These are phyloP conservation scores for Cryptocephalus moraei DNA, from an alignment of 2,888 invertebrate genomes.

Conservation along the genomic window DNA sequence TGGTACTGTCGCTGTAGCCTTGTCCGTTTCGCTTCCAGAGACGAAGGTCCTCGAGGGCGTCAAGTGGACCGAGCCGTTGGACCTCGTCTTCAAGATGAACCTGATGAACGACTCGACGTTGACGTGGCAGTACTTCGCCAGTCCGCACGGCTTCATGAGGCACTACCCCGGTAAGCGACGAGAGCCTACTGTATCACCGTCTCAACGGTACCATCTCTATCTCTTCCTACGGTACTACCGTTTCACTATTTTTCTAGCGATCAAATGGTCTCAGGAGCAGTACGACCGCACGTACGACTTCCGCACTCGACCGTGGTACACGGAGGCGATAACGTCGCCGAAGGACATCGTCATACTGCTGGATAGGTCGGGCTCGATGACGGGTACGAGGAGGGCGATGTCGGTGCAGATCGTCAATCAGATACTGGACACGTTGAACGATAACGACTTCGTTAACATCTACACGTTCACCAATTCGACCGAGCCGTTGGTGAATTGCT, in stretches of 20 bases:
- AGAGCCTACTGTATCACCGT: no score
- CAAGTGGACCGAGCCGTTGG: conserved; percentile 89
- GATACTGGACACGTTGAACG: conserved; percentile 90
- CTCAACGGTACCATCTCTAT: no score
- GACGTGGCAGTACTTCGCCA: conserved; percentile 97
- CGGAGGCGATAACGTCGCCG: conserved; percentile 94
- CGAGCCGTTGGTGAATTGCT: conserved; percentile 77
- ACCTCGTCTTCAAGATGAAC: conserved; percentile 80
- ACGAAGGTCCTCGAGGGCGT: conserved; percentile 80
- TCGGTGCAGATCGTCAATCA: conserved; percentile 80
- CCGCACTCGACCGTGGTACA: conserved; percentile 90
- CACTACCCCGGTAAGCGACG: conserved; percentile 76
- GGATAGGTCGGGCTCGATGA: conserved; percentile 59
- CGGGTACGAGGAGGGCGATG: conserved; percentile 57
- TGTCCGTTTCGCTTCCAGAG: conserved; percentile 42
- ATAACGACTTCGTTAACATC: conserved; percentile 97
- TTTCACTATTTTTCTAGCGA: conserved; percentile 42
- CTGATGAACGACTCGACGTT: conserved; percentile 76
- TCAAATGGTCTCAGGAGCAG: conserved; percentile 51
- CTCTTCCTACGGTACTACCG: no score
- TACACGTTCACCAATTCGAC: conserved; percentile 78
- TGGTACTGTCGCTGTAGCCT: neutral
- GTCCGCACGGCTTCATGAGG: conserved; percentile 91
- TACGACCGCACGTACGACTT: conserved; percentile 77
- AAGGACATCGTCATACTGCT: conserved; percentile 76